Conservation (phyloP, 2,888 invertebrate genomes). For the Sycophila texana region DNA sequence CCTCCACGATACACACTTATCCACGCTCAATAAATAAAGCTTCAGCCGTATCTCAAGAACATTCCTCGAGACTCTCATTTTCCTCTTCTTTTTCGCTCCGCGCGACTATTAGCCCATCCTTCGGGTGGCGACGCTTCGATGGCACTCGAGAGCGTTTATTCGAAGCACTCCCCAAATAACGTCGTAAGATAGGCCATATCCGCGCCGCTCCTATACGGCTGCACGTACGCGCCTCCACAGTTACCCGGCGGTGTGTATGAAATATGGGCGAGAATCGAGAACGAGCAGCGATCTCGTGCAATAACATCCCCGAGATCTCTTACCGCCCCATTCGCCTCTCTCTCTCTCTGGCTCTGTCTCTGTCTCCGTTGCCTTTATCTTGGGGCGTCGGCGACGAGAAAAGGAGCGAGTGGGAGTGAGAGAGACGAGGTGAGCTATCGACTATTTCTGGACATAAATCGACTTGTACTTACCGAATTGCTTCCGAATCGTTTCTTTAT, state of each 20-base stretch:
- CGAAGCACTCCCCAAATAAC: slow-evolving; percentile 66
- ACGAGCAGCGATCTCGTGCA: slow-evolving; percentile 64
- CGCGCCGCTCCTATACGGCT: slow-evolving; percentile 20
- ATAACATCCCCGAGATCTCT: slow-evolving; percentile 66
- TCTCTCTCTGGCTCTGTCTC: slow-evolving; percentile 6
- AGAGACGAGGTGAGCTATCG: slow-evolving; percentile 67
- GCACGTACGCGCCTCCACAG: neutral
- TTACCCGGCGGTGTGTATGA: slow-evolving; percentile 55
- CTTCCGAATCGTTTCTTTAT: slow-evolving; percentile 71
- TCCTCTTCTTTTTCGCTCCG: neutral
- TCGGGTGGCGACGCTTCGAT: slow-evolving; percentile 56
- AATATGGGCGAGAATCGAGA: slow-evolving; percentile 61
- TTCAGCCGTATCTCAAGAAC: slow-evolving; percentile 1
- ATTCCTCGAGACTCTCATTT: slow-evolving; percentile 19
- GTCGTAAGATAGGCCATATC: slow-evolving; percentile 65
- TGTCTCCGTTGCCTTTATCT: slow-evolving; percentile 17
- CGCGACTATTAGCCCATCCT: neutral
- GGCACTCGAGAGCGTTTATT: slow-evolving; percentile 61
- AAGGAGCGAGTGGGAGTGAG: slow-evolving; percentile 28
- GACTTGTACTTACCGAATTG: slow-evolving; percentile 74
- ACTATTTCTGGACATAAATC: slow-evolving; percentile 72
- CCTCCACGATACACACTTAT: slow-evolving; percentile 15
- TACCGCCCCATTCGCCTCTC: slow-evolving; percentile 52
- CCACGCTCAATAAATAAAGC: slow-evolving; percentile 22
- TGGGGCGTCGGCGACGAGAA: no score